Evolutionary conservation across 1,140 invertebrate species (phyloP), one percentile per base, ranked within the genome.

Genomic region (Plutomurus gul): DNA sequence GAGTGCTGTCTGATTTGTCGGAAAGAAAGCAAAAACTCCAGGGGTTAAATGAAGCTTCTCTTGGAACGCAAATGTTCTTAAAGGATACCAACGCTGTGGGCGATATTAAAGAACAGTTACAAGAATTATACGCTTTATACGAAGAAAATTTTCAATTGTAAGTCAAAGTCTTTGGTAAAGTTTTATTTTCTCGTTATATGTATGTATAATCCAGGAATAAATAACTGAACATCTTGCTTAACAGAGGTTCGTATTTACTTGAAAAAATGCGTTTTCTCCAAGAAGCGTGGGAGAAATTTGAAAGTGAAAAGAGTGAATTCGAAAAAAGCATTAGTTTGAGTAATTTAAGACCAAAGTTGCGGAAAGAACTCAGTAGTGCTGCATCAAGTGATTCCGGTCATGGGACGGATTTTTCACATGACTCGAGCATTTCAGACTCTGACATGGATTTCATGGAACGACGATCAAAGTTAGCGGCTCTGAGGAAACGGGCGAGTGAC

Each of bases 91-190:
- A 79, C 25, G 73, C 51, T 22, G 74, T 81, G 8, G 47, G 33
- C 8, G 76, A 80, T 72, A 60, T 84, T n/a, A 81, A 80, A 40
- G 65, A 81, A 49, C 83, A 84, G 47, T 46, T 84, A 22, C 60
- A 79, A 46, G 81, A 82, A 75, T 71, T 84, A 16, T 84, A 84
- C 65, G 30, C 75, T 3, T 60, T 84, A 16, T 84, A 84, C 70
- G 83, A 84, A 70, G 83, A 84, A 39, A 84, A 84, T 74, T 84
- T 82, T 33, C 83, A 84, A 71, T 46, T 84, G 81, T 84, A 77
- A 80, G 82, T 78, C n/a, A 13, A n/a, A n/a, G n/a, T n/a, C n/a
- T 60, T 40, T 40, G 0, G 36, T 27, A 30, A 70, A 39, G n/a
- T 46, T 30, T 37, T 5, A 51, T 39, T 36, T 56, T 74, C 47